Evolutionary conservation across 2,888 invertebrate species (phyloP), one percentile per base, ranked within the genome.

Genomic region (Lissocephala sabroskyi): DNA sequence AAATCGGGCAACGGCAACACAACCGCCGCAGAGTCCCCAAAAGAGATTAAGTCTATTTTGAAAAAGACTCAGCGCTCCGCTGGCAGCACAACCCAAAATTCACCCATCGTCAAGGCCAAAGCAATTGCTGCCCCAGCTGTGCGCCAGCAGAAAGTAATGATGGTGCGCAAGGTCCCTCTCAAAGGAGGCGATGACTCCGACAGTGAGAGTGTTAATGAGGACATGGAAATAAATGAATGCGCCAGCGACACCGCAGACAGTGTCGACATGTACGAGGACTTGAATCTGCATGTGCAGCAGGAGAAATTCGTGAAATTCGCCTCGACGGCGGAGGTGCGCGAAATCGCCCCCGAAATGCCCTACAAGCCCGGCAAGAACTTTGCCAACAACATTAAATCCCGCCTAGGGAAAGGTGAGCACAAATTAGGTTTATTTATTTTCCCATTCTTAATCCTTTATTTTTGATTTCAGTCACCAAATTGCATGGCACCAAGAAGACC

Each of bases 281-380:
- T 53, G 28, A 62, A 65, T 29, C 44, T 76, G 56, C 57, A 67
- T 40, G 37, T 40, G 51, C 52, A 28, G 33, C 37, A n/a, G 6
- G 84, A 84, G 42, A 85, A 85, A 59, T 73, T 81, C 43, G 85
- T 85, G 0, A 83, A 84, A 43, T 85, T 85, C 45, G 85, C 85
- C 2, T 79, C 84, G 0, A 83, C 82, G 10, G 85, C 85, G 2
- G 85, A 85, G 61, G 82, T 85, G 7, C 68, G 83, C n/a, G 85
- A 85, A 68, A 84, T 85, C 5, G 77, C 78, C 0, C 65, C 84
- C n/a, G 59, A 66, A 2, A 23, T 52, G 1, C 9, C 56, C 1
- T 61, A 56, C 35, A 77, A 66, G 32, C 58, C 53, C 17, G 62
- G 59, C 30, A 59, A n/a, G 23, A 70, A 62, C 13, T 59, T 76